Evolutionary conservation across 1,140 invertebrate genomes (phyloP).

Genomic region (Popillia japonica): DNA sequence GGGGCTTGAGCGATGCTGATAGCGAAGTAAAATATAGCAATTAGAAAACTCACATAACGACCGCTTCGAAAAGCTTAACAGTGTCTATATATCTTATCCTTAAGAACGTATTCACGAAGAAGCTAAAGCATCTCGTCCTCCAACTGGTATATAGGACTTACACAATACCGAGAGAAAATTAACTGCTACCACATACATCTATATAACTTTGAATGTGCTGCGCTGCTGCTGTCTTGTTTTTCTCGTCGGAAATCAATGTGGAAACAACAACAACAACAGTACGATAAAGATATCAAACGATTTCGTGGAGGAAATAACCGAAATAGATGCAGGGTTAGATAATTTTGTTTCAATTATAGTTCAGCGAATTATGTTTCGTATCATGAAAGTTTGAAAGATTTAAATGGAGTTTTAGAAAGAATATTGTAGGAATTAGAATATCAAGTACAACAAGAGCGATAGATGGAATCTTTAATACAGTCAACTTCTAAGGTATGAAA

Average conservation of each 20-base stretch:
- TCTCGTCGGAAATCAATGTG: slow-evolving; percentile 12
- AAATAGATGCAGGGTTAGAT: not conserved
- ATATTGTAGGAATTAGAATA: no score
- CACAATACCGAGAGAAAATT: not conserved
- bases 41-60: slow-evolving; percentile 39
- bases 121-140: not conserved
- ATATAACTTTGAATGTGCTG: slow-evolving; percentile 12
- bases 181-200: slow-evolving; percentile 16
- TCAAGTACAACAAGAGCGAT: no score
- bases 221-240: not conserved
- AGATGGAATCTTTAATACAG: no score
- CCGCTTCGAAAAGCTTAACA: slow-evolving; percentile 37
- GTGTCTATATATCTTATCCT: slow-evolving; percentile 37
- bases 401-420: no score
- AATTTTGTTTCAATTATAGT: no score
- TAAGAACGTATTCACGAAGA: slow-evolving; percentile 30
- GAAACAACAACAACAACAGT: slow-evolving; percentile 24
- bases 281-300: slow-evolving; percentile 23
- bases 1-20: slow-evolving; percentile 17
- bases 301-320: not conserved
- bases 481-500: no score
- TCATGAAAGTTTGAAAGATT: no score
- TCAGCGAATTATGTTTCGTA: no score
- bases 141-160: not conserved
- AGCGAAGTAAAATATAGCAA: slow-evolving; percentile 37